These are phyloP conservation scores for Phenganax marumi DNA, from an alignment of 92 coral and sea anemone genomes.

Conservation along the genomic window DNA sequence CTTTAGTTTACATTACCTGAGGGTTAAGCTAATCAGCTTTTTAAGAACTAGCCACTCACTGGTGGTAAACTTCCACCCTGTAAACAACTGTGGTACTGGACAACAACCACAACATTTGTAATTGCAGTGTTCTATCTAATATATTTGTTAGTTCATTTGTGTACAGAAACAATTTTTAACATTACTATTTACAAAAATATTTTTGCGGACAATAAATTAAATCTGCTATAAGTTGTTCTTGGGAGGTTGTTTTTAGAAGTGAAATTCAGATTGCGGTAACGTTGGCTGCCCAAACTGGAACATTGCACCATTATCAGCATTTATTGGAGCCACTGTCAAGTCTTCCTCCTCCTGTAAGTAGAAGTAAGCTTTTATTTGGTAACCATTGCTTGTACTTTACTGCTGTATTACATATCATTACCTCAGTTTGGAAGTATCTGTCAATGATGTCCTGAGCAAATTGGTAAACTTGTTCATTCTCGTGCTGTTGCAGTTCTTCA, in stretches of 20 bases:
- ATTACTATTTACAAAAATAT: background rate
- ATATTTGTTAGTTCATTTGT: background rate
- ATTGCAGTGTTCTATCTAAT: background rate
- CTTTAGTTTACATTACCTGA: too few relatives aligned
- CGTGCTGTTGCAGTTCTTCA: slow-evolving; percentile 78
- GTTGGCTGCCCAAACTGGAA: slow-evolving; percentile 36
- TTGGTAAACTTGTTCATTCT: slow-evolving; percentile 74
- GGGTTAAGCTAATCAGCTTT: too few relatives aligned
- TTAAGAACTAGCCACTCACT: too few relatives aligned
- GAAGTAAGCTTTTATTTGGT: background rate
- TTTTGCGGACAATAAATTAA: slow-evolving; percentile 12
- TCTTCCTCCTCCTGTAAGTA: slow-evolving; percentile 35
- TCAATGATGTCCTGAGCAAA: slow-evolving; percentile 72
- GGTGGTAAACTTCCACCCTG: too few relatives aligned
- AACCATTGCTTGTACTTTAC: background rate
- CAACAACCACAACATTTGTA: background rate
- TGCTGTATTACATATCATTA: background rate
- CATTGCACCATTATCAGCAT: background rate
- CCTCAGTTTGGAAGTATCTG: slow-evolving; percentile 81
- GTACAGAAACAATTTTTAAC: slow-evolving; percentile 14
- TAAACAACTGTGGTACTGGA: too few relatives aligned
- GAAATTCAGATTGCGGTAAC: slow-evolving; percentile 31
- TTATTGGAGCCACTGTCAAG: slow-evolving; percentile 21
- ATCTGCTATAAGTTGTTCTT: background rate
- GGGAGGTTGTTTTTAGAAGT: slow-evolving; percentile 4